phyloP scores from a whole-genome alignment of 2,797 vertebrate species.

The Microhierax caerulescens region DNA sequence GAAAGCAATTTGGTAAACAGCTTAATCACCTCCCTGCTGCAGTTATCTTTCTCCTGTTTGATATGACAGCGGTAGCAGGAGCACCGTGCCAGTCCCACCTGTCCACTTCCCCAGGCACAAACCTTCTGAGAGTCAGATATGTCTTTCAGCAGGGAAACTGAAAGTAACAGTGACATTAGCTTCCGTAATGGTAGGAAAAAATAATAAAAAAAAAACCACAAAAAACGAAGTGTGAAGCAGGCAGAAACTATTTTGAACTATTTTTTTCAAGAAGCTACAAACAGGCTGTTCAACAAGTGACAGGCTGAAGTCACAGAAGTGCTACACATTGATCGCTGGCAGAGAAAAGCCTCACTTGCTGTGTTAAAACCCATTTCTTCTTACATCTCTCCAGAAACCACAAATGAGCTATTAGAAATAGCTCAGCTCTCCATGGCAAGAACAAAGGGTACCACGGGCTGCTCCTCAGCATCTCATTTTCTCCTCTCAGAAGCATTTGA shows the following conservation, averaged over 20 bases:
- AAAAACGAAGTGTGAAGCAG: neutral
- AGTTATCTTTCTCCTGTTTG: neutral
- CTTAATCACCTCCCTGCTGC: neutral
- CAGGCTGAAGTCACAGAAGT: neutral
- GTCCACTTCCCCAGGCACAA: neutral
- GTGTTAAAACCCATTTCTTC: neutral
- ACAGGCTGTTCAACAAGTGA: neutral
- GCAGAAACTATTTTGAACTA: neutral
- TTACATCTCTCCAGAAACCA: neutral
- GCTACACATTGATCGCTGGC: neutral
- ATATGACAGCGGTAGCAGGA: rapidly evolving
- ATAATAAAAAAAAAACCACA: neutral
- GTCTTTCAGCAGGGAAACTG: neutral
- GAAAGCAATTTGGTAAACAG: neutral
- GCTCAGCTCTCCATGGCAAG: neutral
- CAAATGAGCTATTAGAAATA: neutral
- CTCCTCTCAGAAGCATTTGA: neutral
- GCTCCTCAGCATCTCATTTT: neutral
- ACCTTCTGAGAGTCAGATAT: neutral
- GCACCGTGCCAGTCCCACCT: no score
- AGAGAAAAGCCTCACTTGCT: neutral
- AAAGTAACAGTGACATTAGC: neutral
- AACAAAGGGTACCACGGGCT: neutral
- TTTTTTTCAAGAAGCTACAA: neutral
- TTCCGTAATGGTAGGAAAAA: neutral